Base-by-base conservation (phyloP, 2,797 vertebrate species). In the Pteropus rufus region DNA sequence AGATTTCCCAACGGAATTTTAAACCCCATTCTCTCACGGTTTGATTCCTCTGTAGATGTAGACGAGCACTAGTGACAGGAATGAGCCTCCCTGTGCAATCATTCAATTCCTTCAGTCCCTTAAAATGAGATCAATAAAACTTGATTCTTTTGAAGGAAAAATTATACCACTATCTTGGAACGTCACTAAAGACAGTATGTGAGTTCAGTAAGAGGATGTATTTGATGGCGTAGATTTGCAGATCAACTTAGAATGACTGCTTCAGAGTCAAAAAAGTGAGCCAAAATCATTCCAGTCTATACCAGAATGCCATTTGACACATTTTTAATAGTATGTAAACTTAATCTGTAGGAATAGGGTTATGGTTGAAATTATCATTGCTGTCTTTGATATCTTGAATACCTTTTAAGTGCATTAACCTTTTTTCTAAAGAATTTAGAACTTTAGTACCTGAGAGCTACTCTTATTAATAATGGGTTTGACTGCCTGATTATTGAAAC, bases 51-150 rank as follows among this genome's bases (percentile, higher is more conserved):
- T 44, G 58, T 52, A 73, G 69, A 92, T 5, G 24, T 65, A 93
- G 82, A 87, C 29, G 76, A 88, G 56, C 58, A 34, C 7, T 31
- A 36, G 58, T 72, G 90, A 93, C 81, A 85, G 36, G 26, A 92
- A 79, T 31, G 49, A 85, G 41, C 69, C 12, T 56, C 69, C 36
- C 24, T 94, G 23, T n/a, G 23, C 80, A 67, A 79, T 87, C 64
- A 44, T 64, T 92, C 76, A 87, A 34, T 69, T 26, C 23, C 39
- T 87, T 56, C 41, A 65, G 60, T 82, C 44, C 39, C 93, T 93
- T 89, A 67, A 81, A 85, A 90, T 54, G 52, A 65, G 56, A 96
- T 96, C 77, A 94, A 89, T 84, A 92, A 88, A 85, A 31, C 29
- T 70, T 58, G 10, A 89, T 70, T 70, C 34, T 86, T 92, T 80